Evolutionary conservation across 2,113 vertebrate genomes (phyloP), one percentile per base, ranked within the genome.

Genomic region (Neodon shergylaensis): DNA sequence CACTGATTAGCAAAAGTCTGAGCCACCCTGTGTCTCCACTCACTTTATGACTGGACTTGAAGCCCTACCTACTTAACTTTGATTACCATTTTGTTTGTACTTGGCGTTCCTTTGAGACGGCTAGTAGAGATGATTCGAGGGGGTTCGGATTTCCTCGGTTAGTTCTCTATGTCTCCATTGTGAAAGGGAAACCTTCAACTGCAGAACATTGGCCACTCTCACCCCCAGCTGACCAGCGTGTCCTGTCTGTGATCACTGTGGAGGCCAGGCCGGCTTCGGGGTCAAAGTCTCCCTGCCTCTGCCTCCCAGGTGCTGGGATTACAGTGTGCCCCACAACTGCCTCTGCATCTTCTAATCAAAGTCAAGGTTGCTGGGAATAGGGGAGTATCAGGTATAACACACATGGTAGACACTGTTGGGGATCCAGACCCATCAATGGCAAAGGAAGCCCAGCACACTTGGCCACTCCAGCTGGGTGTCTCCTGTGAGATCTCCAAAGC

Each of bases 31-130:
- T 39, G 33, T 42, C n/a, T 61, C 33, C 1, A 81, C 44, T 58
- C 16, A 8, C 22, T 14, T 12, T 6, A 8, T n/a, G 81, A 26
- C 52, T 49, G 39, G 49, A 49, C 22, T 72, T 88, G 28, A 81
- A 92, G 65, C 36, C 58, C 21, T 33, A 26, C 33, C 78, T 47
- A 42, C 1, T 24, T 11, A 79, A n/a, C 65, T 44, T 94, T 85
- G 72, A 16, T 88, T 77, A 74, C 89, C 70, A 49, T 4, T 88
- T 82, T 61, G 22, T 33, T 96, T 93, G 94, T 72, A 76, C 61
- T 85, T 47, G 26, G 65, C 5, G 12, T 68, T 31, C 36, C 17
- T 93, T 77, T 68, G 63, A 74, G 76, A 97, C 12, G 31, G 44
- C 47, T 47, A 8, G 7, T 61, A 44, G 28, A 88, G 72, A 66